Conservation (phyloP, 2,797 vertebrate species). For the Urosaurus nigricauda region DNA sequence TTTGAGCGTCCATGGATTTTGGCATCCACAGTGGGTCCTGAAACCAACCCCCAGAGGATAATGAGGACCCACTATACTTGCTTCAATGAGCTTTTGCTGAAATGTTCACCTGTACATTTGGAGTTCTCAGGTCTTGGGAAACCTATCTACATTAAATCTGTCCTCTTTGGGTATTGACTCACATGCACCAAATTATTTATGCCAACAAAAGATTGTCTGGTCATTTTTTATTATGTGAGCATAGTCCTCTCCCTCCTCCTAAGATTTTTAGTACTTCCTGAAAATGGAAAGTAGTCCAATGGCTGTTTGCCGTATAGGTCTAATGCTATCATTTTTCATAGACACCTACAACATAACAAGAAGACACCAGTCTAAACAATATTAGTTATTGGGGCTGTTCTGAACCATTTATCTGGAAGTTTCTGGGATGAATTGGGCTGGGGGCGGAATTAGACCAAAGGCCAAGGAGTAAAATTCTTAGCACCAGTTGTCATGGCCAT, state of each 20-base stretch:
- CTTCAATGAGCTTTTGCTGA: background rate
- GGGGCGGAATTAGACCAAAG: no score
- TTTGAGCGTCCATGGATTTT: no score
- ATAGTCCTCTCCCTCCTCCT: background rate
- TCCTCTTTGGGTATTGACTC: background rate
- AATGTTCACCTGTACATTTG: background rate
- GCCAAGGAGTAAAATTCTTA: no score
- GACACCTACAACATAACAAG: background rate
- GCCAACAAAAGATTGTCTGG: background rate
- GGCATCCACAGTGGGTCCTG: no score
- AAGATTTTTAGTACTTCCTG: background rate
- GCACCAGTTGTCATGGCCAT: no score
- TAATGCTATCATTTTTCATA: background rate
- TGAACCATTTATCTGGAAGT: background rate
- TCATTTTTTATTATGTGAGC: background rate
- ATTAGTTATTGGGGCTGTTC: background rate
- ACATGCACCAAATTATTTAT: background rate
- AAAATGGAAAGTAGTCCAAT: background rate
- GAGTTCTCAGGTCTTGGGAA: background rate
- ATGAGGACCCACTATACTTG: background rate
- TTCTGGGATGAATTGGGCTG: no score
- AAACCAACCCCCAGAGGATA: no score
- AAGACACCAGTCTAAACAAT: background rate
- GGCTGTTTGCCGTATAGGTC: background rate
- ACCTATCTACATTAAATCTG: background rate